Base-by-base conservation (phyloP, 2,888 invertebrate species). In the Salticus scenicus region DNA sequence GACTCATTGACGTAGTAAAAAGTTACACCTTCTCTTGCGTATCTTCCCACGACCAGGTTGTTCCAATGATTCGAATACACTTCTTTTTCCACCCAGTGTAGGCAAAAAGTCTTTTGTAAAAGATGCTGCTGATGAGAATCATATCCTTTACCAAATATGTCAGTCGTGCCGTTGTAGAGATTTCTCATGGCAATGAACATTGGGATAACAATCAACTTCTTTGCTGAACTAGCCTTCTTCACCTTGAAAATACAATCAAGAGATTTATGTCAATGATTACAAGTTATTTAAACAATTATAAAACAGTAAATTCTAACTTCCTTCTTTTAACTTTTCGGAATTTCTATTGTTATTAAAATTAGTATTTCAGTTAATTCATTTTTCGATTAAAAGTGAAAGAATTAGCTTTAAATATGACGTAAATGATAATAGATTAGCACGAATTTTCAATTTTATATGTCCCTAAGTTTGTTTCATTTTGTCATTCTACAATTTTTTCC, bases 71-170 rank as follows among this genome's bases (percentile, higher is more conserved):
- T 20, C 5, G 4, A 24, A 5, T 24, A 24, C 20, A 4, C 12
- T 24, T 24, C 24, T 47, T 17, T 17, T 57, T 57, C 57, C 24
- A 57, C 57, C 57, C 57, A 24, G 57, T 57, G 57, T 57, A 24
- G 57, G 57, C 57, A 57, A 24, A n/a, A 20, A 2, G 17, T 57
- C 57, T 57, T 57, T 57, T 57, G 57, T 24, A 57, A 57, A n/a
- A 57, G 20, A 57, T 1, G 20, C 57, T 57, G 24, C 24, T 24
- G 24, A 57, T 24, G 57, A 24, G 57, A 24, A 20, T 24, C 5
- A 24, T 57, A 4, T 17, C n/a, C n/a, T n/a, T 57, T 57, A 5
- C 20, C 57, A 57, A 57, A 57, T 57, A 57, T 57, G 42, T 17
- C 57, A 24, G 20, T 24, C 17, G 1, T 12, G 4, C 24, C 24